These are phyloP conservation scores for Hyppa rectilinea DNA, from an alignment of 2,888 invertebrate genomes.

Conservation along the genomic window DNA sequence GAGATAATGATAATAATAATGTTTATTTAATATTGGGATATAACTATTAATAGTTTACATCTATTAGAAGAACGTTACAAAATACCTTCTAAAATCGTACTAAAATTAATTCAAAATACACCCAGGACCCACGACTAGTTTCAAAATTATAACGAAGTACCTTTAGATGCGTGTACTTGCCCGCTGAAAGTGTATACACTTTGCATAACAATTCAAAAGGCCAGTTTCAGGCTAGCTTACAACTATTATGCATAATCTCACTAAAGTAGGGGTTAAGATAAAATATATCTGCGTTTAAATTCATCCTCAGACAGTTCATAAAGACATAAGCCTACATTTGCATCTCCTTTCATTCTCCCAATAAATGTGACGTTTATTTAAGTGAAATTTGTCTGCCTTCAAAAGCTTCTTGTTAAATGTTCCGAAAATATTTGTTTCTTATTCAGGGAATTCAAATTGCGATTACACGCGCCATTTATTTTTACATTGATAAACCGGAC, in stretches of 20 bases:
- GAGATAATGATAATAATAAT: neutral
- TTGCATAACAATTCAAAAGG: slow-evolving; percentile 35
- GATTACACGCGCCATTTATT: slow-evolving; percentile 35
- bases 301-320: slow-evolving; percentile 28
- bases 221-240: slow-evolving; percentile 31
- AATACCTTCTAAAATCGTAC: no score
- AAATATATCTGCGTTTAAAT: slow-evolving; percentile 35
- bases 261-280: slow-evolving; percentile 24
- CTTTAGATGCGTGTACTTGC: slow-evolving; percentile 8
- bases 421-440: slow-evolving; percentile 45
- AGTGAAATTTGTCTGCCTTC: slow-evolving; percentile 34
- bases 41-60: neutral
- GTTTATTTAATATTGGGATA: neutral
- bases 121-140: neutral
- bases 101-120: slow-evolving; percentile 6
- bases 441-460: slow-evolving; percentile 41
- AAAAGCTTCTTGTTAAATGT: slow-evolving; percentile 50
- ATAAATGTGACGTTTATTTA: slow-evolving; percentile 43
- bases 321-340: slow-evolving; percentile 31
- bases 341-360: slow-evolving; percentile 17
- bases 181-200: slow-evolving; percentile 12
- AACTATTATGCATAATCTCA: slow-evolving; percentile 34
- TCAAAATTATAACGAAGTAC: neutral
- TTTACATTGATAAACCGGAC: slow-evolving; percentile 18
- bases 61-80: neutral